Percentiles rank a stretch among this genome's conserved stretches.
Conservation (phyloP, 2,888 invertebrate species). For the Aquatica leii region DNA sequence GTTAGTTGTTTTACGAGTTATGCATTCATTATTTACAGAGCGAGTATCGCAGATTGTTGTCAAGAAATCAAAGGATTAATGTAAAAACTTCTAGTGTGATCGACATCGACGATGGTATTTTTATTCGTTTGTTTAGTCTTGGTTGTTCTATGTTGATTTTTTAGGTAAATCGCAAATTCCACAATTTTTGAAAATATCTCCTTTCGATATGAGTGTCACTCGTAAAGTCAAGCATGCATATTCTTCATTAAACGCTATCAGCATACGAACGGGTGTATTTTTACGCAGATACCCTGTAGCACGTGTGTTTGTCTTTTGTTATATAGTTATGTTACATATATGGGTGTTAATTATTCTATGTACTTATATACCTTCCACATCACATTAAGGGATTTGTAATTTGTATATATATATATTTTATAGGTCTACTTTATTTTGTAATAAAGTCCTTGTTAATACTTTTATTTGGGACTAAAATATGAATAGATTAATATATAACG, state of each 20-base stretch:
- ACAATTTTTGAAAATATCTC: constrained; percentile 74
- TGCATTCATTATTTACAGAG: constrained; percentile 58
- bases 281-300: constrained; percentile 83
- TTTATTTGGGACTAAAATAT: too few species aligned
- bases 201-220: constrained; percentile 78
- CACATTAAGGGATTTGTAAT: neutral
- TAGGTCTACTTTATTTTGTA: too few species aligned
- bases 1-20: constrained; percentile 39
- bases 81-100: constrained; percentile 66
- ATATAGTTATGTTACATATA: constrained; percentile 84
- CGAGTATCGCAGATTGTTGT: constrained; percentile 68
- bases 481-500: too few species aligned
- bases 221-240: constrained; percentile 80
- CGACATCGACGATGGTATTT: constrained; percentile 71
- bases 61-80: constrained; percentile 64
- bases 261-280: constrained; percentile 80
- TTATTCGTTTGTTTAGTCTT: too few species aligned
- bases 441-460: too few species aligned
- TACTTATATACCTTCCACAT: constrained; percentile 64
- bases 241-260: constrained; percentile 78
- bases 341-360: constrained; percentile 85
- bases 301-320: constrained; percentile 82
- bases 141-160: neutral
- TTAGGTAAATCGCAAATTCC: constrained; percentile 72
- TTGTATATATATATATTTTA: too few species aligned